A percentile compares a stretch with the other conserved stretches of the same genome.
Evolutionary conservation across 1,140 invertebrate genomes (phyloP).

Genomic region (Lepidotrigona ventralis): DNA sequence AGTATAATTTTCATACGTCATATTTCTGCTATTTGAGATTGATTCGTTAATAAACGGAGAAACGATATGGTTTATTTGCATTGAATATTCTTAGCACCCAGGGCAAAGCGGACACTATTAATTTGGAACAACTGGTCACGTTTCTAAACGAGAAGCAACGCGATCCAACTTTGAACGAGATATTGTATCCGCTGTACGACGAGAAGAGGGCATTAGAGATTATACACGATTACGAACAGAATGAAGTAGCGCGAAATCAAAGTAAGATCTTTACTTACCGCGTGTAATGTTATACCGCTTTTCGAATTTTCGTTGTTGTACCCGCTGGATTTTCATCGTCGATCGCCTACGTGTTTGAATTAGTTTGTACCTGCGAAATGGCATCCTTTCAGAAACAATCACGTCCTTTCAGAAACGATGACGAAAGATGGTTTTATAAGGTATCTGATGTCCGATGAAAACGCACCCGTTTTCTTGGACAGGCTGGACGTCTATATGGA

Average conservation of each 20-base stretch:
- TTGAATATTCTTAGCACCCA: constrained; percentile 86
- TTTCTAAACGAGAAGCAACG: constrained; percentile 99
- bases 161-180: constrained; percentile 99
- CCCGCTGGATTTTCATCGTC: no score
- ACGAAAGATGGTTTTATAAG: constrained; percentile 97
- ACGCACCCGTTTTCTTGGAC: constrained; percentile 98
- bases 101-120: constrained; percentile 93
- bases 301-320: neutral
- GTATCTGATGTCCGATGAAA: constrained; percentile 99
- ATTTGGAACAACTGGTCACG: constrained; percentile 92
- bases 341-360: constrained; percentile 5
- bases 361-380: constrained; percentile 48
- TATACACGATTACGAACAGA: constrained; percentile 95
- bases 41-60: constrained; percentile 2
- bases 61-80: constrained; percentile 24
- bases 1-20: neutral
- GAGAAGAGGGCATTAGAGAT: constrained; percentile 96
- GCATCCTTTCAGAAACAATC: constrained; percentile 69
- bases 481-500: constrained; percentile 98
- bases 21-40: neutral
- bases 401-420: constrained; percentile 82
- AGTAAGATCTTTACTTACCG: constrained; percentile 81
- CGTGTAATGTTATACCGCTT: neutral
- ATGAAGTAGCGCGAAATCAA: constrained; percentile 88
- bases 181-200: constrained; percentile 98